Evolutionary conservation across 2,797 vertebrate genomes (phyloP).

Genomic region (Acanthopagrus latus): DNA sequence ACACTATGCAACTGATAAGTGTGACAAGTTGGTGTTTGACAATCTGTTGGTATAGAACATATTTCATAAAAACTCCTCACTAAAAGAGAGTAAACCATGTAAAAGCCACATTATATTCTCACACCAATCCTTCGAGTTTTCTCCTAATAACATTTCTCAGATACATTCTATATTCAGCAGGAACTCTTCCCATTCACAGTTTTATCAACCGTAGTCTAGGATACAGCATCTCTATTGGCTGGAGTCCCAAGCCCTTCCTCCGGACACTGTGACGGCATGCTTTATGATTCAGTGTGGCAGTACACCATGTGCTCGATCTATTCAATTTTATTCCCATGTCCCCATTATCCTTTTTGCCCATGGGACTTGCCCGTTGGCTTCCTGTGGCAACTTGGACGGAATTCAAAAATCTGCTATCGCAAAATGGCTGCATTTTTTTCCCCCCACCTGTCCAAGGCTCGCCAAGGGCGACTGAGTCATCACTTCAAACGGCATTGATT

Average conservation of each 20-base stretch:
- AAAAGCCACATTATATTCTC: neutral
- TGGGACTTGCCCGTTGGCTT: neutral
- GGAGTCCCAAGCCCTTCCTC: neutral
- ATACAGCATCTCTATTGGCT: neutral
- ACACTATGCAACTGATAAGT: too few species aligned
- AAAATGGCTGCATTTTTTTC: slow-evolving; percentile 29
- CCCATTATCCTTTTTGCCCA: neutral
- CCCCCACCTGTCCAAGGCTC: neutral
- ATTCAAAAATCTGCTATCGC: slow-evolving; percentile 20
- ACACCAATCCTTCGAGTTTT: neutral
- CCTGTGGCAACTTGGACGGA: slow-evolving; percentile 16
- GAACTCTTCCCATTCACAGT: neutral
- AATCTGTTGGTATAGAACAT: neutral
- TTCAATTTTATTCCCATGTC: neutral
- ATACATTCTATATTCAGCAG: neutral
- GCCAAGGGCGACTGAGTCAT: slow-evolving; percentile 40
- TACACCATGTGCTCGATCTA: neutral
- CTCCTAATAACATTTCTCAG: neutral
- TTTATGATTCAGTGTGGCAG: slow-evolving; percentile 8
- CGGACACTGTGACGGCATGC: neutral
- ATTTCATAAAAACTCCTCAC: too few species aligned
- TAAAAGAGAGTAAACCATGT: neutral
- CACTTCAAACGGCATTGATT: slow-evolving; percentile 21
- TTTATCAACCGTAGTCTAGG: neutral
- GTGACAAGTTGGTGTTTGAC: too few species aligned